Evolutionary conservation across 2,888 invertebrate species (phyloP), one percentile per base, ranked within the genome.

Genomic region (Pachymerium ferrugineum): DNA sequence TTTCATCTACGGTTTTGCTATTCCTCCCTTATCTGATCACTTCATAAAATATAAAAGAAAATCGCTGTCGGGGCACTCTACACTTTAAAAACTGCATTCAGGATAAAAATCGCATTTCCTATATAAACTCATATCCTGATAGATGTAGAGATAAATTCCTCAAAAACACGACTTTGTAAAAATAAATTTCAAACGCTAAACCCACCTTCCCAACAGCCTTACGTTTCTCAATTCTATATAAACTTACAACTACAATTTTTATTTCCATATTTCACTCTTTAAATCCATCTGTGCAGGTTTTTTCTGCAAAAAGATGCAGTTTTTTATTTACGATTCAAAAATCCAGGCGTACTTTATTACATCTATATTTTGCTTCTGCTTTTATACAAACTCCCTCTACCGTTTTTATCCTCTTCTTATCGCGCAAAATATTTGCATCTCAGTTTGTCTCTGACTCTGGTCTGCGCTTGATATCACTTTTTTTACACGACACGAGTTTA

Each of bases 391-490:
- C 22, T 10, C 22, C 47, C 19, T 22, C 22, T 47, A 47, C 22
- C 47, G 47, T n/a, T n/a, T n/a, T n/a, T n/a, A n/a, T n/a, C 47
- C 8, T n/a, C 47, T n/a, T 16, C 16, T 38, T 38, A 16, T 22
- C 16, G 47, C 47, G 16, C n/a, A n/a, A 47, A 47, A 47, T 47
- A 47, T 47, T 47, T 47, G 47, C 47, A 47, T 47, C 47, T 47
- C 47, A 47, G 47, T 47, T 47, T 47, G 47, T 47, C 47, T 47
- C 22, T 47, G 47, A 47, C 47, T 47, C 47, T 47, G 47, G 47
- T 47, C 22, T 47, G 47, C 22, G 47, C 47, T 16, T 22, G 47
- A 47, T 47, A 47, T 47, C 19, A 8, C 19, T 47, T 8, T 16
- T 22, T 6, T 19, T 16, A 14, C 14, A 5, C 38, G 38, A 47